Conservation (phyloP, 2,113 vertebrate species). For the Acrocephalus kingi region DNA sequence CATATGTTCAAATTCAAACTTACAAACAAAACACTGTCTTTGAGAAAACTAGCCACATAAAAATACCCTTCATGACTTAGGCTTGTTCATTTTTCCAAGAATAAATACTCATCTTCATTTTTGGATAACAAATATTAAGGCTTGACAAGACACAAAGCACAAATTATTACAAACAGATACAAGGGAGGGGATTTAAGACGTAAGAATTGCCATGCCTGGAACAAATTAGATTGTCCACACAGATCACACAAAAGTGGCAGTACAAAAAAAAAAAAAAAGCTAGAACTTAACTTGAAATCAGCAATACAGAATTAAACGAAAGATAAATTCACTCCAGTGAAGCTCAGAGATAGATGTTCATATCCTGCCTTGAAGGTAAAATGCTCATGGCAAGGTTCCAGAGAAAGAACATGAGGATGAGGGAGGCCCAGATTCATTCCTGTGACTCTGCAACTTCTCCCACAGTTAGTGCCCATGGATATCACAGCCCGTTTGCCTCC, state of each 20-base stretch:
- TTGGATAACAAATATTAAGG: background rate
- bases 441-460: background rate
- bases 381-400: background rate
- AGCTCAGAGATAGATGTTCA: background rate
- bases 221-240: background rate
- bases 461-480: background rate
- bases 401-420: background rate
- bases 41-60: background rate
- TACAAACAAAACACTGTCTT: background rate
- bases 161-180: slow-evolving; percentile 42
- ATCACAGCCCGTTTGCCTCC: background rate
- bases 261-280: background rate
- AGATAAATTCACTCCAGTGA: background rate
- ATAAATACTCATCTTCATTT: slow-evolving; percentile 21
- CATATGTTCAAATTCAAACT: background rate
- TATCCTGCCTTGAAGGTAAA: background rate
- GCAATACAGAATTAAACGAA: background rate
- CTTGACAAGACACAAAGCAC: slow-evolving; percentile 16
- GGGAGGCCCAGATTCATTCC: background rate
- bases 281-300: background rate
- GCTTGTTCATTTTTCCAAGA: slow-evolving; percentile 21
- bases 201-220: slow-evolving; percentile 11
- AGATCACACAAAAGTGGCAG: background rate
- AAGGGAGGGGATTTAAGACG: background rate
- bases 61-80: slow-evolving; percentile 1